A percentile compares a stretch with the other conserved stretches of the same genome.
Conservation (phyloP, 2,797 vertebrate genomes). For the Helicolenus hilgendorfi region DNA sequence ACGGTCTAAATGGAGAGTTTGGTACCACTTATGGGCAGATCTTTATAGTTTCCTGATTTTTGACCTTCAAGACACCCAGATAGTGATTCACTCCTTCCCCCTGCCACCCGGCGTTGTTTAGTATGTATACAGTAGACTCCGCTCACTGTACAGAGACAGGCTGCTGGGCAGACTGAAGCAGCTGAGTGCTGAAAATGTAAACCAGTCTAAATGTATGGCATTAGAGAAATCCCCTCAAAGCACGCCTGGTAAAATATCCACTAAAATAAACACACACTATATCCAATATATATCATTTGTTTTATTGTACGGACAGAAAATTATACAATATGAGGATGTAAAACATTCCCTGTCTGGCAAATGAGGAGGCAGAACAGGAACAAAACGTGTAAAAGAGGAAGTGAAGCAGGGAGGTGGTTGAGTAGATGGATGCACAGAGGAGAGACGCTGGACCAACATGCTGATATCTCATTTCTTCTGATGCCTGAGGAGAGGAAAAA, state of each 20-base stretch:
- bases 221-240: slow-evolving; percentile 22
- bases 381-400: slow-evolving; percentile 78
- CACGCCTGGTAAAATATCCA: slow-evolving; percentile 19
- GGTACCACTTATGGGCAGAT: neutral
- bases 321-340: slow-evolving; percentile 83
- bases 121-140: neutral
- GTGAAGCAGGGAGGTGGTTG: slow-evolving; percentile 35
- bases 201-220: slow-evolving; percentile 48
- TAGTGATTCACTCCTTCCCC: neutral
- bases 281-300: slow-evolving; percentile 79
- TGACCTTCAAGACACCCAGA: neutral
- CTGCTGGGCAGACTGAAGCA: neutral
- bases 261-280: slow-evolving; percentile 63
- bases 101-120: neutral
- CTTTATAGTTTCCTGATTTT: neutral
- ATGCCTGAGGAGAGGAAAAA: slow-evolving; percentile 40
- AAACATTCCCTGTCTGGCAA: slow-evolving; percentile 74
- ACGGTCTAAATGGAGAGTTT: no score
- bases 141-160: slow-evolving; percentile 4
- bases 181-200: slow-evolving; percentile 66
- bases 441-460: slow-evolving; percentile 58
- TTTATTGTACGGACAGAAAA: slow-evolving; percentile 89
- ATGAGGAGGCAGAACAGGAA: slow-evolving; percentile 56
- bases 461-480: slow-evolving; percentile 56
- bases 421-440: slow-evolving; percentile 33